phyloP scores from a whole-genome alignment of 2,888 invertebrate species.

The Catotricha subobsoleta region DNA sequence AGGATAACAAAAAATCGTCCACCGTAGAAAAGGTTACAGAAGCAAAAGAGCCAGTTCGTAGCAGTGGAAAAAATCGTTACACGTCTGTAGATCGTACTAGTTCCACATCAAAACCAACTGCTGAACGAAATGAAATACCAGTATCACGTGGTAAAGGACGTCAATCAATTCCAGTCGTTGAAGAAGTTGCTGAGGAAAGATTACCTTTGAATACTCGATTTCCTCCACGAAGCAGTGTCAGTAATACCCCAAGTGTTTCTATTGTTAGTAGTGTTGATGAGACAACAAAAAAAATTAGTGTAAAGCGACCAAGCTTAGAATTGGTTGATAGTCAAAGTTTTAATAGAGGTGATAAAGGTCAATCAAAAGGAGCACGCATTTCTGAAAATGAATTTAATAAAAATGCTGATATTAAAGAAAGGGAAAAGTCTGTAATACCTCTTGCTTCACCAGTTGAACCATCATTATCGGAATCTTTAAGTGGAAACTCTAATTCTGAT shows the following conservation, averaged over 20 bases:
- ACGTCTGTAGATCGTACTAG: conserved; percentile 30
- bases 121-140: conserved; percentile 50
- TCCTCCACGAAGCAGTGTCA: conserved; percentile 44
- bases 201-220: conserved; percentile 73
- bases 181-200: conserved; percentile 29
- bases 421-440: not conserved
- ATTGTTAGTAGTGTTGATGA: conserved; percentile 27
- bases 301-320: conserved; percentile 57
- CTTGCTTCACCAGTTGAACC: not conserved
- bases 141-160: conserved; percentile 30
- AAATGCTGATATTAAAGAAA: conserved; percentile 6
- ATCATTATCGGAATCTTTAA: conserved; percentile 10
- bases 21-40: conserved; percentile 23
- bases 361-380: conserved; percentile 9
- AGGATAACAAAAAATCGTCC: conserved; percentile 28
- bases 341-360: conserved; percentile 38
- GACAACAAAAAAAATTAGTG: conserved; percentile 21
- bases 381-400: conserved; percentile 10
- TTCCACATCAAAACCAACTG: conserved; percentile 21
- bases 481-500: not conserved
- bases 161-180: conserved; percentile 12
- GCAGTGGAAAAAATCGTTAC: conserved; percentile 27
- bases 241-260: conserved; percentile 21
- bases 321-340: conserved; percentile 68
- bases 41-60: conserved; percentile 23